phyloP scores from a whole-genome alignment of 2,888 invertebrate species.

The Ophion ellenae region DNA sequence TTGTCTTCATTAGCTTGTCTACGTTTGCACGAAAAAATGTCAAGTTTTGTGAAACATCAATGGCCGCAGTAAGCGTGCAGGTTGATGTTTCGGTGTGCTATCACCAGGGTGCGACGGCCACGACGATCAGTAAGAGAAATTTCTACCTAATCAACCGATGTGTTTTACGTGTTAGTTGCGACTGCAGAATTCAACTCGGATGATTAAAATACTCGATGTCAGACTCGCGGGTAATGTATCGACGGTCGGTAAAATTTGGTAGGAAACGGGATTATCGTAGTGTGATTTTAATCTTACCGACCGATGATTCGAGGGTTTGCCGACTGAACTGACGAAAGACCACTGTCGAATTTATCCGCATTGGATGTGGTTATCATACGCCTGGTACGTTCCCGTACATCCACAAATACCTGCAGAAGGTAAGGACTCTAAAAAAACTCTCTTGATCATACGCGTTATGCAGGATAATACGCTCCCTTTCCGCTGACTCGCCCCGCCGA shows the following conservation, averaged over 20 bases:
- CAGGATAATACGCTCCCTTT: background rate
- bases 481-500: no score
- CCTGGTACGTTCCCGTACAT: background rate
- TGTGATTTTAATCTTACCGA: background rate
- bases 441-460: background rate
- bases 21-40: no score
- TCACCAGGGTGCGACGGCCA: no score
- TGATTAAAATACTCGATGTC: no score
- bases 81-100: no score
- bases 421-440: background rate
- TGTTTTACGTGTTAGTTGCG: no score
- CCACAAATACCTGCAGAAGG: background rate
- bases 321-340: background rate
- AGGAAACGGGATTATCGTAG: background rate
- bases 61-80: no score
- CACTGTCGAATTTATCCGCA: background rate
- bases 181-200: no score
- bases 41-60: no score
- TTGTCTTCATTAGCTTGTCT: no score
- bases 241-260: background rate
- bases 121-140: no score
- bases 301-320: background rate
- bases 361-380: background rate
- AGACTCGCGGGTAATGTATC: background rate
- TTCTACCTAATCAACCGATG: no score